These are phyloP conservation scores for Fissipunctia ypsillon DNA, from an alignment of 2,888 invertebrate species.

Conservation along the genomic window DNA sequence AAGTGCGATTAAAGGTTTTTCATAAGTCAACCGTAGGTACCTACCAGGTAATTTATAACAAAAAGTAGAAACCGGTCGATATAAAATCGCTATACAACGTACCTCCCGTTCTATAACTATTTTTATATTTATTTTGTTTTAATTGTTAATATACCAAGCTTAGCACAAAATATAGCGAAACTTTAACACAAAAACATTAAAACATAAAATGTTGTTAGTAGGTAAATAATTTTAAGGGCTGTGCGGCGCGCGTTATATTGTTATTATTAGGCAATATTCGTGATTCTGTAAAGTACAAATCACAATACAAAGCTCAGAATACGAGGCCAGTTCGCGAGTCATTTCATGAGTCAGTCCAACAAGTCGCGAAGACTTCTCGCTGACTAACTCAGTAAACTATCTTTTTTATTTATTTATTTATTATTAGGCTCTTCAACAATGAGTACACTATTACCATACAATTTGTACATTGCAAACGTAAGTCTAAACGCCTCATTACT, in stretches of 20 bases:
- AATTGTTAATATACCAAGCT: background rate
- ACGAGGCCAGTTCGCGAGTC: background rate
- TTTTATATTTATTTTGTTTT: background rate
- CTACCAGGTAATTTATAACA: background rate
- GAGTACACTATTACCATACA: no score
- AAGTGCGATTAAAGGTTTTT: background rate
- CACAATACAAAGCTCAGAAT: background rate
- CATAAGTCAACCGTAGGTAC: background rate
- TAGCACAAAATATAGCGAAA: constrained; percentile 12
- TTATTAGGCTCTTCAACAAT: no score
- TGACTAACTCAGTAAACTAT: background rate
- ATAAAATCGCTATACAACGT: constrained; percentile 4
- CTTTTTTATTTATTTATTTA: no score
- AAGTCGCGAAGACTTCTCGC: background rate
- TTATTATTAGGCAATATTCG: background rate
- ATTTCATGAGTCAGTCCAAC: background rate
- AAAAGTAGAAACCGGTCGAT: background rate
- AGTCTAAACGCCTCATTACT: no score
- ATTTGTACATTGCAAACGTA: no score
- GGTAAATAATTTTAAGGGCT: constrained; percentile 1
- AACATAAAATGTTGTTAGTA: background rate
- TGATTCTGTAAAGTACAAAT: background rate
- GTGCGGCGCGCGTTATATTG: background rate
- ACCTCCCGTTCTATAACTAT: background rate
- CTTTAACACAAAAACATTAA: constrained; percentile 6